A percentile compares a stretch with the other conserved stretches of the same genome.
phyloP scores from a whole-genome alignment of 2,113 vertebrate species.

The Hylia prasina region DNA sequence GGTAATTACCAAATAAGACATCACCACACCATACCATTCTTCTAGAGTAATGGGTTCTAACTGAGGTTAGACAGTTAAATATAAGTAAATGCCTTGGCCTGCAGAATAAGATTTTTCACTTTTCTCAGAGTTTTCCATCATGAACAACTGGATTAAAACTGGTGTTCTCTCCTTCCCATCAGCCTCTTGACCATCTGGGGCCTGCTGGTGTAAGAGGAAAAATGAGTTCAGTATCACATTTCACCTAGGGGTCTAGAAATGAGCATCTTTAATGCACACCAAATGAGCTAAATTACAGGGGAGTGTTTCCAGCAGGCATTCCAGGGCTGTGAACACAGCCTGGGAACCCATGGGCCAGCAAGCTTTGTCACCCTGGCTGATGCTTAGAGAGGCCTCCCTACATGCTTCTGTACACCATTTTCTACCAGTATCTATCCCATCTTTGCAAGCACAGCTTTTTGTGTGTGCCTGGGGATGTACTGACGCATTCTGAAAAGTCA shows the following conservation, averaged over 20 bases:
- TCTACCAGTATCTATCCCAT: neutral
- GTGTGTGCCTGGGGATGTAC: neutral
- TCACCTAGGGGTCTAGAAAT: neutral
- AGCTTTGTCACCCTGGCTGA: neutral
- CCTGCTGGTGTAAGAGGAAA: neutral
- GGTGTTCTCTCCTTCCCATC: neutral
- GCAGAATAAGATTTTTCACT: neutral
- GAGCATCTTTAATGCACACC: neutral
- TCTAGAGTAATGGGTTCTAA: neutral
- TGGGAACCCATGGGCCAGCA: neutral
- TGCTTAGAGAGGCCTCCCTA: neutral
- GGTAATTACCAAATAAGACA: neutral
- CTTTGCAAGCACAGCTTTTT: neutral
- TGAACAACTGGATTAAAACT: neutral
- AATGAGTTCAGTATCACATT: neutral
- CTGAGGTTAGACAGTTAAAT: neutral
- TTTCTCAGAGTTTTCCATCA: neutral
- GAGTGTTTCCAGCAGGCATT: neutral
- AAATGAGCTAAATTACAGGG: constrained; percentile 18
- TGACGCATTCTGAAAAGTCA: neutral
- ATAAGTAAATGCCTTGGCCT: neutral
- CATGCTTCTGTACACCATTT: neutral
- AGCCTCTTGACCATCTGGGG: neutral
- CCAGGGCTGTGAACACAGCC: neutral
- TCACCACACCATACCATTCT: neutral